Conservation (phyloP, 2,113 vertebrate genomes). For the Halichoeres trimaculatus region DNA sequence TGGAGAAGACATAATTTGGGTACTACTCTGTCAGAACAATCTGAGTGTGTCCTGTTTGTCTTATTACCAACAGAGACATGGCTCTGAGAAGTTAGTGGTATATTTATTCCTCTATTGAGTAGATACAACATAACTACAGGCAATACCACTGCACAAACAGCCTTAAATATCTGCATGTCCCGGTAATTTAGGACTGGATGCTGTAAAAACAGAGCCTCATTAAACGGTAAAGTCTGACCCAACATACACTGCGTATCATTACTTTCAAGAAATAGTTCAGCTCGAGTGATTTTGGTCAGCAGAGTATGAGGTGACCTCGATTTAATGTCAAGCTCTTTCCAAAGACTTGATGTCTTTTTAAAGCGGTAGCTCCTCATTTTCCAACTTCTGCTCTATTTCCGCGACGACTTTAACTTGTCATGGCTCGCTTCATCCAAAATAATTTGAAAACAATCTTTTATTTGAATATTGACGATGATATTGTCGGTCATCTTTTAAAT, state of each 20-base stretch:
- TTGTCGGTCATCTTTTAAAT: conserved; percentile 5
- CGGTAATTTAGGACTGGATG: neutral
- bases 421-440: neutral
- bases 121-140: neutral
- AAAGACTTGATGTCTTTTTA: neutral
- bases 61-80: conserved; percentile 30
- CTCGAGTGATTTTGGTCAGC: conserved; percentile 19
- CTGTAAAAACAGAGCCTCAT: neutral
- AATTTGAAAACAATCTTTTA: neutral
- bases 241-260: neutral
- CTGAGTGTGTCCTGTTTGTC: conserved; percentile 30
- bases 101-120: neutral
- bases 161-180: neutral
- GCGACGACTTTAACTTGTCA: neutral
- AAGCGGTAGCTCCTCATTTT: neutral
- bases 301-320: conserved; percentile 22
- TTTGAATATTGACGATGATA: neutral
- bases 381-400: conserved; percentile 3
- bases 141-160: neutral
- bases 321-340: neutral
- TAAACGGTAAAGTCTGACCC: conserved; percentile 17
- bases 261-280: conserved; percentile 1
- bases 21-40: conserved; percentile 47
- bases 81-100: neutral
- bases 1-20: conserved; percentile 32